These are phyloP conservation scores for Euphonia xanthogaster DNA, from an alignment of 2,797 vertebrate species.

Conservation along the genomic window DNA sequence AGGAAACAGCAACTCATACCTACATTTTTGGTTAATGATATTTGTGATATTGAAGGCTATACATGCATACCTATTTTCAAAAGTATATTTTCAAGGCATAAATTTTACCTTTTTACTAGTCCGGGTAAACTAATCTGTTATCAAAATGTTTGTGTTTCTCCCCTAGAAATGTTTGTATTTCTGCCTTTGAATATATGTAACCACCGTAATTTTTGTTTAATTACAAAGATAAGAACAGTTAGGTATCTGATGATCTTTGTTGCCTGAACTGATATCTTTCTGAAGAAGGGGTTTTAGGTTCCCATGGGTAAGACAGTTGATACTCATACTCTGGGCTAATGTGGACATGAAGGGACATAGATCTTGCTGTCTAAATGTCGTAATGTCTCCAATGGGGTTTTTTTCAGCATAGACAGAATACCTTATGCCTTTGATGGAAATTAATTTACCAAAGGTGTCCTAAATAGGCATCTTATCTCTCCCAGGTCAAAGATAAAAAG, in stretches of 20 bases:
- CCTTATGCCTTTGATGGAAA: background rate
- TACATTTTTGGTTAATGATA: background rate
- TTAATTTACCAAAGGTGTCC: background rate
- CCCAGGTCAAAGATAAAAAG: background rate
- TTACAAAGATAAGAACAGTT: background rate
- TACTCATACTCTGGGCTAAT: background rate
- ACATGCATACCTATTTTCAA: background rate
- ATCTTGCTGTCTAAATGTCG: background rate
- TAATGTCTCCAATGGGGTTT: rapidly evolving
- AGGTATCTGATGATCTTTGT: background rate
- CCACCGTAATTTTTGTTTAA: background rate
- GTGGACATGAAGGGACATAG: background rate
- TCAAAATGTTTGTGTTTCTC: background rate
- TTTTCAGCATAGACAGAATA: background rate
- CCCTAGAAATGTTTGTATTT: background rate
- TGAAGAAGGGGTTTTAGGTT: background rate
- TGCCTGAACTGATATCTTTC: background rate
- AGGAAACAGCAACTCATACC: background rate
- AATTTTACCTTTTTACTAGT: background rate
- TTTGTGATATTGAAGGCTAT: background rate
- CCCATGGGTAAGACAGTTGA: background rate
- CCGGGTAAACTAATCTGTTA: background rate
- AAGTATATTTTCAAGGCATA: background rate
- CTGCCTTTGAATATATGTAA: background rate
- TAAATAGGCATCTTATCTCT: background rate